phyloP scores from a whole-genome alignment of 2,888 invertebrate genomes.

The Tenthredo notha region DNA sequence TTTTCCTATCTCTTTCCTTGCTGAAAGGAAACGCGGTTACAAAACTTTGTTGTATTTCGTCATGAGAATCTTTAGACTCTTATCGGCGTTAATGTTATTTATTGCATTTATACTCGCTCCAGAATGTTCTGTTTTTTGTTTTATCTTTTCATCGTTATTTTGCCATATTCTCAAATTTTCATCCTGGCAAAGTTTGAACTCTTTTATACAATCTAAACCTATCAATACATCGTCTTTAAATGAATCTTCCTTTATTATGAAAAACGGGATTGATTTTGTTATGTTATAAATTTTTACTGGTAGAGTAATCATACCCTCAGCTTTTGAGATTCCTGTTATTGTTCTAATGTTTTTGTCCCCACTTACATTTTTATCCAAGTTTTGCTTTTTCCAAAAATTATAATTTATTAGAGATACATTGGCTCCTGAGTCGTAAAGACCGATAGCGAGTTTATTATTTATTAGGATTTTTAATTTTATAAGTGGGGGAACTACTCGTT shows the following conservation, averaged over 20 bases:
- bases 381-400: constrained; percentile 36
- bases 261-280: neutral
- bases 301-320: constrained; percentile 34
- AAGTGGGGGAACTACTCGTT: constrained; percentile 55
- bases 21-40: too few species aligned
- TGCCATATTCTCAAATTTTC: constrained; percentile 57
- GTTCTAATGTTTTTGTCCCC: constrained; percentile 50
- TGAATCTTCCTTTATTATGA: constrained; percentile 47
- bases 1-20: too few species aligned
- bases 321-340: constrained; percentile 52
- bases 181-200: constrained; percentile 57
- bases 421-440: constrained; percentile 51
- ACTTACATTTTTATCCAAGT: constrained; percentile 50
- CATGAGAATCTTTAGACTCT: too few species aligned
- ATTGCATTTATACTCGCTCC: too few species aligned
- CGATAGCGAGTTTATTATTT: constrained; percentile 49
- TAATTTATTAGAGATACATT: constrained; percentile 40
- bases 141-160: neutral
- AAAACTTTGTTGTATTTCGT: too few species aligned
- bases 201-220: constrained; percentile 57
- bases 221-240: constrained; percentile 54
- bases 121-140: too few species aligned
- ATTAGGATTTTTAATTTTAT: constrained; percentile 56
- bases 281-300: neutral
- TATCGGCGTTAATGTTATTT: too few species aligned